Evolutionary conservation across 1,140 invertebrate genomes (phyloP), one percentile per base, ranked within the genome.

Genomic region (Maniola jurtina): DNA sequence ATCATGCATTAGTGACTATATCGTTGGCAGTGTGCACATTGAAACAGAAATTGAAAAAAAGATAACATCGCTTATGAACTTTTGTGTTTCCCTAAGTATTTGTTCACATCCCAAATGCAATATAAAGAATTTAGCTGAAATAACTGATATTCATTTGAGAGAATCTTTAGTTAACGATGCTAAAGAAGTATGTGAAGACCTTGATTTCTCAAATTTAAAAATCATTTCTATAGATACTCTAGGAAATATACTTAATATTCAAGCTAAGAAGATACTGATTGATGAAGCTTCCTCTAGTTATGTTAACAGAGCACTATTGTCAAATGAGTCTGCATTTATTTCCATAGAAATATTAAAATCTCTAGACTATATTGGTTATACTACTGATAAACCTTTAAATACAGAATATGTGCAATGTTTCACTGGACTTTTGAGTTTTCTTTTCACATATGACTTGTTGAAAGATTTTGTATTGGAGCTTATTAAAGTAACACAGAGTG

Each of bases 391-490:
- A 42, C 33, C 52, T 5, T 57, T 90, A 10, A 77, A 66, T 50
- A 76, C 45, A 16, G 61, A 71, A 7, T 90, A 88, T 79, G 64
- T 81, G 38, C 75, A 86, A 60, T 74, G 92, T 92, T 87, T 93
- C 92, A 92, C 92, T 80, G 75, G 90, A 55, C 80, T 93, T 50
- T 81, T 93, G 33, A 76, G 80, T 64, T 86, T 92, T 57, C 70
- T 94, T 6, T 91, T 93, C 66, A 84, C 85, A 40, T 88, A 91
- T 77, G 87, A 92, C 67, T 70, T 93, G n/a, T 63, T 94, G 33
- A 72, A 91, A 57, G 68, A 79, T 0, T 83, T 93, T 57, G 77
- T 93, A 57, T 60, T 91, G 35, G 84, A 84, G 63, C 76, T 94
- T n/a, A 82, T 93, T 11, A 72, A 89, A 65, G 70, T 92, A 16